Evolutionary conservation across 2,797 vertebrate genomes (phyloP).

Genomic region (Yasuhikotakia modesta): DNA sequence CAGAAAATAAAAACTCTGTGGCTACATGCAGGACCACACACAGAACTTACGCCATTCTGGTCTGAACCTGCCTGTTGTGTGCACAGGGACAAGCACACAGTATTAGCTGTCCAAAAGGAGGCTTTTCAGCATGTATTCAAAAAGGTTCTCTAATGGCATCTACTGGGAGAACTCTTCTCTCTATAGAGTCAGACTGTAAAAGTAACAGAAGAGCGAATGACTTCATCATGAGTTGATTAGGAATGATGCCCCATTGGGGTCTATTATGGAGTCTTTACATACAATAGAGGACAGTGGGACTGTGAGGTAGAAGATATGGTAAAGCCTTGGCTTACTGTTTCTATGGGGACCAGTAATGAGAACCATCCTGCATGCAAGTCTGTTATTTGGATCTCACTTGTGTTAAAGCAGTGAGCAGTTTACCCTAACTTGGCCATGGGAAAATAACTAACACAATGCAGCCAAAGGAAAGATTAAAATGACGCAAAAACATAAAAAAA

Average conservation of each 20-base stretch:
- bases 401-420: not conserved
- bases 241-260: constrained; percentile 81
- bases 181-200: constrained; percentile 55
- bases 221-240: constrained; percentile 80
- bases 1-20: not conserved
- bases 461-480: constrained; percentile 16
- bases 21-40: not conserved
- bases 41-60: not conserved
- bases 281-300: constrained; percentile 66
- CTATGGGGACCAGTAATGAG: constrained; percentile 56
- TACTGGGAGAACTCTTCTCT: constrained; percentile 73
- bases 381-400: constrained; percentile 32
- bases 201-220: constrained; percentile 61
- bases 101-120: constrained; percentile 50
- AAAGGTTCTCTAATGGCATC: constrained; percentile 82
- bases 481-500: constrained; percentile 27
- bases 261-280: constrained; percentile 79
- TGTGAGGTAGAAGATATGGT: constrained; percentile 63
- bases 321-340: constrained; percentile 61
- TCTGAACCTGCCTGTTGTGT: not conserved
- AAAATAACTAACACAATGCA: not conserved
- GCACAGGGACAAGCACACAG: constrained; percentile 6
- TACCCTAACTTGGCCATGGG: not conserved
- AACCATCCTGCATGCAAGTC: constrained; percentile 48
- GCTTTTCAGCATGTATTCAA: constrained; percentile 79